Conservation (phyloP, 2,888 invertebrate species). For the Phytoseiulus persimilis region DNA sequence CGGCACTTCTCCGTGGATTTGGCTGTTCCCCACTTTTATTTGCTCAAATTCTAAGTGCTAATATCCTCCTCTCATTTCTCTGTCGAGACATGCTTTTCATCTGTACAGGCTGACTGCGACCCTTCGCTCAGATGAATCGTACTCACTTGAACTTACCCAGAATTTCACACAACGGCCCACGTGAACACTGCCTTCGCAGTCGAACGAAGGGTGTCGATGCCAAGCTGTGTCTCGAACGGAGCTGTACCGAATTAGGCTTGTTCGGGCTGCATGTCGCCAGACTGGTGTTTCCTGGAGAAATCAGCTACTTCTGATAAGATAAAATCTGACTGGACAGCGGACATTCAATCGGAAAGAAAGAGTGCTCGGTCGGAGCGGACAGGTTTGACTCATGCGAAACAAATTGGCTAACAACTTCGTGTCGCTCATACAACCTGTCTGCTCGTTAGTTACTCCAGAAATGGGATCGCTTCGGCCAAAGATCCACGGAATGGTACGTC, state of each 20-base stretch:
- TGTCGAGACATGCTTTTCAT: too few relatives aligned
- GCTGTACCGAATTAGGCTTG: background rate
- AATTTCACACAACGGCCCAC: background rate
- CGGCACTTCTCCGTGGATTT: background rate
- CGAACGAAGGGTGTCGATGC: background rate
- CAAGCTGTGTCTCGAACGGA: background rate
- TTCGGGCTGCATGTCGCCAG: too few relatives aligned
- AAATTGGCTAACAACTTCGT: background rate
- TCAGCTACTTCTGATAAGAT: too few relatives aligned
- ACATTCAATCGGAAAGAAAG: background rate
- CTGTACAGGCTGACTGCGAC: background rate
- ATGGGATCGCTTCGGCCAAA: background rate
- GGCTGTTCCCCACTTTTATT: background rate
- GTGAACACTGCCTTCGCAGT: background rate
- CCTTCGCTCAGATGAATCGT: background rate
- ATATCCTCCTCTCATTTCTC: too few relatives aligned
- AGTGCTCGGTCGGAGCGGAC: background rate
- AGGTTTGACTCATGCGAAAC: background rate
- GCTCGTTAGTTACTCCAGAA: background rate
- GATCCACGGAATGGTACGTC: background rate
- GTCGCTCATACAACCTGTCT: background rate
- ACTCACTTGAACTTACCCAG: background rate
- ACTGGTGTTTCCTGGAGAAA: too few relatives aligned
- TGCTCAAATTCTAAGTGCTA: too few relatives aligned
- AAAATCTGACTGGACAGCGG: too few relatives aligned